Evolutionary conservation across 2,113 vertebrate species (phyloP), one percentile per base, ranked within the genome.

Genomic region (Thalassarche chlororhynchos): DNA sequence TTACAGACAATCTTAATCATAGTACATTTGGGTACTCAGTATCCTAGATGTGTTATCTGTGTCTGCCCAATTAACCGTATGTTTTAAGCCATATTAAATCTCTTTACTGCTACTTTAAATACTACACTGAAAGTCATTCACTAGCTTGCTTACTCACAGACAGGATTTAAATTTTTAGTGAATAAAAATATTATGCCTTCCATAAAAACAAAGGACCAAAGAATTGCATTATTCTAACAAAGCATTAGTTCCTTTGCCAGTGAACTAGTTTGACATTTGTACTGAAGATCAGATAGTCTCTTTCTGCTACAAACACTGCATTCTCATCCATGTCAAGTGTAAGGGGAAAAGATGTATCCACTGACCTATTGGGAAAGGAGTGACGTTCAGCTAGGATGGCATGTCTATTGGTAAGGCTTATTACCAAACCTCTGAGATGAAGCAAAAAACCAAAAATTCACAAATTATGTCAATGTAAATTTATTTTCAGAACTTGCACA

Each of bases 331-430:
- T 34, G 74, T 61, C 78, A 82, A 95, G 90, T 10, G 28, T 70
- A 92, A 91, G 89, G 93, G 90, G 94, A 78, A 93, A 93, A 91
- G 54, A 55, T 85, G 55, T 61, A 96, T 94, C 97, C 89, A 81
- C 95, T 72, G 72, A 92, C 75, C 34, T 68, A 60, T 71, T 91
- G 97, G 96, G 84, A 98, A 96, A 90, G 49, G 89, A 97, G 82
- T 54, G 97, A 96, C 26, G 84, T 84, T 95, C 93, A 94, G 95
- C 96, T 96, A 87, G 86, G 94, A 74, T 95, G 84, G 98, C 95
- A 96, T 92, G 89, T 98, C 98, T 98, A 98, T 96, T 98, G 98
- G 97, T 98, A 98, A 98, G 98, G 98, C 98, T 98, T 98, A 98
- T 98, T 98, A 98, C 98, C 97, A 98, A 98, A 98, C 97, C 97